Evolutionary conservation across 2,797 vertebrate species (phyloP).

Genomic region (Lateolabrax maculatus): DNA sequence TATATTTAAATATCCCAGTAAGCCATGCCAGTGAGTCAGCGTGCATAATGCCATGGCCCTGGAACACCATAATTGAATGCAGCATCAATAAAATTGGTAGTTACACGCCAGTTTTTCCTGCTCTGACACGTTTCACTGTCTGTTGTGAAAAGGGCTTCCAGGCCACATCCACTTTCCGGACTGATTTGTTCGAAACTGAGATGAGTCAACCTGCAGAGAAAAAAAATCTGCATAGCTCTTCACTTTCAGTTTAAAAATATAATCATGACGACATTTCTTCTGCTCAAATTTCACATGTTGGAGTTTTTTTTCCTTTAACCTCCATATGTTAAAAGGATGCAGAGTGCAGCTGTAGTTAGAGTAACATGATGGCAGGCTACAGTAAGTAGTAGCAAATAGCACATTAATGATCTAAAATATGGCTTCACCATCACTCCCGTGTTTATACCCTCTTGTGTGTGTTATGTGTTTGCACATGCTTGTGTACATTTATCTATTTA

Average conservation of each 20-base stretch:
- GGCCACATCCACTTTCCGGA: background rate
- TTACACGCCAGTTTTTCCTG: constrained; percentile 1
- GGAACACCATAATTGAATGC: constrained; percentile 3
- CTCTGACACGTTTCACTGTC: constrained; percentile 14
- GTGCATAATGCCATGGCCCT: background rate
- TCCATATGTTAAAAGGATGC: background rate
- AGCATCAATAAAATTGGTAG: constrained; percentile 16
- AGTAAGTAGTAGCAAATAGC: background rate
- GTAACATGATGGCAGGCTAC: background rate
- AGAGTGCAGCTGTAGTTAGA: background rate
- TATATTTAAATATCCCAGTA: background rate
- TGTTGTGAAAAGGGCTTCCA: constrained; percentile 2
- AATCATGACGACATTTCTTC: background rate
- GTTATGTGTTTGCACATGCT: background rate
- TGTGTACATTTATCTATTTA: background rate
- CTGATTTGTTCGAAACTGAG: background rate
- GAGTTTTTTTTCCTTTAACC: background rate
- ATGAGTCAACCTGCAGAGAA: background rate
- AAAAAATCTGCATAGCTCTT: background rate
- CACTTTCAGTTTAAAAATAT: background rate
- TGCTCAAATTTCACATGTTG: background rate
- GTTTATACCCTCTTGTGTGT: background rate
- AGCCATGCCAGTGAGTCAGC: background rate
- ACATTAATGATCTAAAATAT: background rate
- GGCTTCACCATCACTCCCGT: background rate